Evolutionary conservation across 2,888 invertebrate species (phyloP), one percentile per base, ranked within the genome.

Genomic region (Rotaria macrura): DNA sequence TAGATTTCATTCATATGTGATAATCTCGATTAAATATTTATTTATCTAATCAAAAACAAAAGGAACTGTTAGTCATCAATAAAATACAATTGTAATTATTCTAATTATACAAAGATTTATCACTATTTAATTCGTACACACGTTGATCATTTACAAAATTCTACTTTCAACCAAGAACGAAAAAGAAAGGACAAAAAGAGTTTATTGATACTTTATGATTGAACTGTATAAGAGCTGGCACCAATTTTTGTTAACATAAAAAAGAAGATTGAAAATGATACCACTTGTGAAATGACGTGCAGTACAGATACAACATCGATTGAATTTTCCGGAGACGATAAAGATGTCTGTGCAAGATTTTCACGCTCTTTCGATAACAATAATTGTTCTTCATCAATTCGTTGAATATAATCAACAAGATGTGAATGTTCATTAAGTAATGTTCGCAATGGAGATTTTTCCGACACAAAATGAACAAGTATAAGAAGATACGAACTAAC

Each of bases 191-290:
- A 34, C 3, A 57, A 65, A 6, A 65, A 65, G n/a, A 14, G 12
- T 54, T 25, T 2, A 7, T 7, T 34, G 17, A 1, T 14, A 47
- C 1, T 47, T 65, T 65, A 65, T 14, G 65, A 34, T 34, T 34
- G 34, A 65, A 29, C 38, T 34, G 65, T 5, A 17, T 65, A 14
- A 34, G 29, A 65, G 20, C 38, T 38, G 3, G 65, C 79, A 79
- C 79, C 79, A 79, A 79, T 79, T 79, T 79, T 79, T 79, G 79
- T 43, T 25, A 79, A n/a, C 79, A 79, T 79, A 25, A 79, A 43
- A 25, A 79, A n/a, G n/a, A 79, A 79, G 25, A 79, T 43, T n/a
- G 79, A 79, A 43, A 79, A 79, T 2, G 79, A 79, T 9, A 79
- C 43, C 23, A 79, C 79, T 79, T 79, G 79, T 79, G 79, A 79